Evolutionary conservation across 2,888 invertebrate genomes (phyloP), one percentile per base, ranked within the genome.

Genomic region (Nemoura dubitans): DNA sequence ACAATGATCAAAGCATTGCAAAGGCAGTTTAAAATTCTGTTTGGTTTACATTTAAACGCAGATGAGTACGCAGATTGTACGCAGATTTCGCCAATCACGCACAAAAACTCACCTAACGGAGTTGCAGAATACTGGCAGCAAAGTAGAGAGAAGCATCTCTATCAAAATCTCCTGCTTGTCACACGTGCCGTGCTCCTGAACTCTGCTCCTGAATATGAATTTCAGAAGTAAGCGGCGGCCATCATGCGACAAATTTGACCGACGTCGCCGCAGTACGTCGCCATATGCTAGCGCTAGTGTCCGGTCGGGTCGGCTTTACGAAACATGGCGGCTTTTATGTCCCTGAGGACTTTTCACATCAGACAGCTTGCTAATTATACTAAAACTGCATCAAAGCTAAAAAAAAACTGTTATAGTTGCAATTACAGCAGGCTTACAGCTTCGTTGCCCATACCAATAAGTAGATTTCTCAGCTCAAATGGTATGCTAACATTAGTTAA

Each of bases 311-410:
- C 5, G 36, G 36, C 36, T 36, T 36, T 42, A 42, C 42, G 6
- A 83, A 43, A 30, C 42, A 83, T 83, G 83, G 83, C 83, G 36
- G 83, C 83, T 43, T n/a, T 42, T 16, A 42, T 83, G 26, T 84
- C 29, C 26, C 84, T 59, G 84, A 26, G 59, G 26, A 26, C 59
- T 76, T 76, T 84, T 27, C 27, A 59, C 16, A 14, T 84, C 7
- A 84, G 59, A 76, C 59, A 84, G 14, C 10, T 84, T 3, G 43
- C 29, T 6, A 84, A 76, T 28, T 59, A 28, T 76, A 27, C 29
- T 27, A 84, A 84, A 29, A 84, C 76, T 7, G 26, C 84, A 3
- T 10, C 27, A 84, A 84, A 84, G 26, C 27, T 59, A 0, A 59
- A 59, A 26, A 26, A 59, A 21, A 10, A 3, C 16, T 26, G 76